Percentiles rank a stretch among this genome's conserved stretches.
Conservation (phyloP, 2,797 vertebrate species). For the Enteromius argenteus region DNA sequence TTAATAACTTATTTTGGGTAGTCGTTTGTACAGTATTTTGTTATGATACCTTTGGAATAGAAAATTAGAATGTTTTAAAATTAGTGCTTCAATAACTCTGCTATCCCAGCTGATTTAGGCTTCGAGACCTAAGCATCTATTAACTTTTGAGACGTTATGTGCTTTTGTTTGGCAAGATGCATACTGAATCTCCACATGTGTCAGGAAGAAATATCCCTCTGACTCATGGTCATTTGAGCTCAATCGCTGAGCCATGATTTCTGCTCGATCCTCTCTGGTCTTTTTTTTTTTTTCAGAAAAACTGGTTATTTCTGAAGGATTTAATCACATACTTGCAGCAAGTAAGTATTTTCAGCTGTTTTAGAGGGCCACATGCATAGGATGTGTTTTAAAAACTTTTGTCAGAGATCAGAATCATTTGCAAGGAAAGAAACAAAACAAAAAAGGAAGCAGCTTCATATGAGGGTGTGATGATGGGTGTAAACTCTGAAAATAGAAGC, state of each 20-base stretch:
- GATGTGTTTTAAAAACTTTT: background rate
- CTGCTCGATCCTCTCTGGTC: background rate
- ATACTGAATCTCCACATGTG: background rate
- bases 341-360: background rate
- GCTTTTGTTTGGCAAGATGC: background rate
- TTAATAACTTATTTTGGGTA: background rate
- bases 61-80: background rate
- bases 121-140: background rate
- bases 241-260: background rate
- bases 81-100: background rate
- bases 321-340: background rate
- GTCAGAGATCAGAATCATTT: background rate
- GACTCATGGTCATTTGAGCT: slow-evolving; percentile 15
- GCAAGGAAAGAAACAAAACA: background rate
- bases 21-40: background rate
- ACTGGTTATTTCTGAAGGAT: background rate
- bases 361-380: background rate
- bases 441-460: slow-evolving; percentile 31
- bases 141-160: background rate
- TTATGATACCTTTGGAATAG: background rate
- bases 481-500: slow-evolving; percentile 20
- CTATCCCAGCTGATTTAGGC: background rate
- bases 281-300: slow-evolving; percentile 3
- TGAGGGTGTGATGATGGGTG: background rate
- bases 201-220: slow-evolving; percentile 6